phyloP scores from a whole-genome alignment of 2,888 invertebrate species.

The Neoaliturus tenellus region DNA sequence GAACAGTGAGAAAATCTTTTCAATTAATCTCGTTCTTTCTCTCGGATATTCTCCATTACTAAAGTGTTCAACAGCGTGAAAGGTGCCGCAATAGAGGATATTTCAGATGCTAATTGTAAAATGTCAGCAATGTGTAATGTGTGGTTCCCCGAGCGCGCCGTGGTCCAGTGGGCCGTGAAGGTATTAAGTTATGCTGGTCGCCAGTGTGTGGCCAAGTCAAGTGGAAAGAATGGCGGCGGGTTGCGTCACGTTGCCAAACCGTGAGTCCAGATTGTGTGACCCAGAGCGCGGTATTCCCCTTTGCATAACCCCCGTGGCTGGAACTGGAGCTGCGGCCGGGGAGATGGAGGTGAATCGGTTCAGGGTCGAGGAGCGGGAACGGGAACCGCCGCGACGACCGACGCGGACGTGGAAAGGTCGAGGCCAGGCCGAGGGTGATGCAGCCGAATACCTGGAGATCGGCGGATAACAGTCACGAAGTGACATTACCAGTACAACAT shows the following conservation, averaged over 20 bases:
- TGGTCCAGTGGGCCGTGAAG: background rate
- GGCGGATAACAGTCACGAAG: background rate
- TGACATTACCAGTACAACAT: slow-evolving; percentile 28
- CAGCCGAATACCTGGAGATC: background rate
- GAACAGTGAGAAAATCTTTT: too few relatives aligned
- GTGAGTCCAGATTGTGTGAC: background rate
- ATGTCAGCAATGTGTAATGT: background rate
- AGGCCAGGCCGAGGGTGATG: slow-evolving; percentile 3
- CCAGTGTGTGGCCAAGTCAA: slow-evolving; percentile 8
- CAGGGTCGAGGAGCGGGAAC: slow-evolving; percentile 35
- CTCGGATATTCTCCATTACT: too few relatives aligned
- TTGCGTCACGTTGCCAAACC: background rate
- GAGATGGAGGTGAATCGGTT: too few relatives aligned
- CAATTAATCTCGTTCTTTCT: too few relatives aligned
- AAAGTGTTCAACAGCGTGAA: too few relatives aligned
- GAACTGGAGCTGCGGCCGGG: background rate
- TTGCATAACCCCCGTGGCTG: background rate
- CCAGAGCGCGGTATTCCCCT: slow-evolving; percentile 12
- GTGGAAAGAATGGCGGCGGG: background rate
- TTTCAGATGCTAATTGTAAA: too few relatives aligned
- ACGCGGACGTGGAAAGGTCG: too few relatives aligned
- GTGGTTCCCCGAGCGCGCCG: background rate
- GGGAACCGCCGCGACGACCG: background rate
- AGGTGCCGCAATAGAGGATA: too few relatives aligned
- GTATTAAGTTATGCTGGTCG: background rate